phyloP scores from a whole-genome alignment of 2,888 invertebrate genomes.

The Saturnia pavonia region DNA sequence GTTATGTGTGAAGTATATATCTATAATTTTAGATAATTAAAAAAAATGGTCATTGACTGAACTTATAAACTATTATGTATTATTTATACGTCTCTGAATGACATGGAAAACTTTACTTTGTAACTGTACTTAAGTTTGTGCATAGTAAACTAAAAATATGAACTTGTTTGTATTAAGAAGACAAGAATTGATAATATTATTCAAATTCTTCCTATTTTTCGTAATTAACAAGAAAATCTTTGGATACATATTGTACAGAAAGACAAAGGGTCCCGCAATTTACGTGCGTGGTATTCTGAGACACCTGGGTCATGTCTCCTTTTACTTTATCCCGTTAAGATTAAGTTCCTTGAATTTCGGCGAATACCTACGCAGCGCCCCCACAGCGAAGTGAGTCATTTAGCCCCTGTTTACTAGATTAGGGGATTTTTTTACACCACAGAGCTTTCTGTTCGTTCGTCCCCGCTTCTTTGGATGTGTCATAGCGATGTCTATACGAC shows the following conservation, averaged over 20 bases:
- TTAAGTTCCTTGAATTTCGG: constrained; percentile 75
- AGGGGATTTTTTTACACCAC: constrained; percentile 78
- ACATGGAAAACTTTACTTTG: neutral
- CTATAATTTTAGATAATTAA: neutral
- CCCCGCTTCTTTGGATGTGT: constrained; percentile 61
- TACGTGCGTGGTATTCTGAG: constrained; percentile 61
- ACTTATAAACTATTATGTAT: neutral
- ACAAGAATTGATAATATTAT: constrained; percentile 35
- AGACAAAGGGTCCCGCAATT: constrained; percentile 70
- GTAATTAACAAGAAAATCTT: constrained; percentile 63
- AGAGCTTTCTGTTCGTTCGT: constrained; percentile 60
- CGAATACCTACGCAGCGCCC: constrained; percentile 63
- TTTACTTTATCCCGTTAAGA: constrained; percentile 80
- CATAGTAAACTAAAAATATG: constrained; percentile 1
- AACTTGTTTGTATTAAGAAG: neutral
- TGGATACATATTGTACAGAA: constrained; percentile 53
- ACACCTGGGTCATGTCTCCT: constrained; percentile 80
- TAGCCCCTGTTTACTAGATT: constrained; percentile 80
- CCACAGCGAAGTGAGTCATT: constrained; percentile 79
- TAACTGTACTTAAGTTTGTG: neutral
- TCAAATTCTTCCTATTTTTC: constrained; percentile 59
- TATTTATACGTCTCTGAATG: neutral
- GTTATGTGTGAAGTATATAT: neutral
- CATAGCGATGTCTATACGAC: constrained; percentile 56
- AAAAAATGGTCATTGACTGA: neutral